phyloP scores from a whole-genome alignment of 2,888 invertebrate species.

The Leptogaster cylindrica region DNA sequence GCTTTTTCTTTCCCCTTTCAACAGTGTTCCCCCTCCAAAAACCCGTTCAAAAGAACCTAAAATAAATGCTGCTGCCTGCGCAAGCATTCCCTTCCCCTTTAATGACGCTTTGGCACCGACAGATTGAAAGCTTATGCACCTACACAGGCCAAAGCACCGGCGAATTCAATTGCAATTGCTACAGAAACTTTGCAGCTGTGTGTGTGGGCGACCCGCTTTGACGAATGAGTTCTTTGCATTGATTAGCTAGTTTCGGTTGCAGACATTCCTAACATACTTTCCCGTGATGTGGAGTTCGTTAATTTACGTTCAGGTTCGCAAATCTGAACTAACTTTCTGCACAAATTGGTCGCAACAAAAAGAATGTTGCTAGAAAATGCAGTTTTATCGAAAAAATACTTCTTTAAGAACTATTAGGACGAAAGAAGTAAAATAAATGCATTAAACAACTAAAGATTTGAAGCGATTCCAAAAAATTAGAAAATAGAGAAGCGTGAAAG shows the following conservation, averaged over 20 bases:
- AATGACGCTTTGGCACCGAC: too few relatives aligned
- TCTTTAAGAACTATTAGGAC: too few relatives aligned
- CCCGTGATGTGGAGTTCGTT: not conserved
- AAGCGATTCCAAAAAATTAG: too few relatives aligned
- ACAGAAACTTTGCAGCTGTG: conserved; percentile 6
- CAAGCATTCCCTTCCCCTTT: conserved; percentile 8
- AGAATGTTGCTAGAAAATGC: too few relatives aligned
- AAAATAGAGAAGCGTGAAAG: too few relatives aligned
- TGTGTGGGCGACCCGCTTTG: not conserved
- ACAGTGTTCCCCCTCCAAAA: not conserved
- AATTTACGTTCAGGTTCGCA: too few relatives aligned
- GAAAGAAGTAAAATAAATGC: too few relatives aligned
- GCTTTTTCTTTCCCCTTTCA: not conserved
- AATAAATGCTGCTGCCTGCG: conserved; percentile 8
- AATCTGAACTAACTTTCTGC: too few relatives aligned
- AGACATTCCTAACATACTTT: conserved; percentile 33
- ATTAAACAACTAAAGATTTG: too few relatives aligned
- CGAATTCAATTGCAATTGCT: not conserved
- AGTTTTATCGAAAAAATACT: too few relatives aligned
- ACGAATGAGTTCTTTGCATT: conserved; percentile 3
- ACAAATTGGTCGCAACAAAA: too few relatives aligned
- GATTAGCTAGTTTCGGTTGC: conserved; percentile 30
- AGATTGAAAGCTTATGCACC: not conserved
- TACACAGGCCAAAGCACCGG: not conserved
- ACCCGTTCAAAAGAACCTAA: not conserved